These are phyloP conservation scores for Drosophila buzzatii DNA, from an alignment of 2,888 invertebrate species.

Conservation along the genomic window DNA sequence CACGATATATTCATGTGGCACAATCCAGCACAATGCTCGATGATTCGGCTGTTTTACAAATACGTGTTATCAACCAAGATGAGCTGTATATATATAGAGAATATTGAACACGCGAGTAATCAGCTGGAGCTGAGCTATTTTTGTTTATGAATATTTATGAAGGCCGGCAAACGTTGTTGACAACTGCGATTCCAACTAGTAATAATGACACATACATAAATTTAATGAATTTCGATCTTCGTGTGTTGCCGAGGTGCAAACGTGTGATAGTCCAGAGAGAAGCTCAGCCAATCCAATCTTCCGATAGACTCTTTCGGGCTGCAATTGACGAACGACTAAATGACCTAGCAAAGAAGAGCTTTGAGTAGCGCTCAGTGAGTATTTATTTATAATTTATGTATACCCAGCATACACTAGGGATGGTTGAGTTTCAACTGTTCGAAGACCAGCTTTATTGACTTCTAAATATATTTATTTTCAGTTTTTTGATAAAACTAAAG, in stretches of 20 bases:
- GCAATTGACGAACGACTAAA: no score
- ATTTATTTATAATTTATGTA: not conserved
- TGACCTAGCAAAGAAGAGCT: not conserved
- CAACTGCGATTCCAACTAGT: not conserved
- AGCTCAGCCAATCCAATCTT: not conserved
- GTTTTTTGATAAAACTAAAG: no score
- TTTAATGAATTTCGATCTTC: not conserved
- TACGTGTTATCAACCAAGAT: not conserved
- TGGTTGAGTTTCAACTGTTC: no score
- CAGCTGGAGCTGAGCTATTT: not conserved
- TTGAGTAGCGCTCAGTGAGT: not conserved
- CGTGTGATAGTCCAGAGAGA: not conserved
- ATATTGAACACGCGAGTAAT: not conserved
- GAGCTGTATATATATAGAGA: not conserved
- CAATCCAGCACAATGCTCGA: not conserved
- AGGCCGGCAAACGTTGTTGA: not conserved
- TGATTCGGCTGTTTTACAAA: not conserved
- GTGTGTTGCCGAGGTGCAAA: not conserved
- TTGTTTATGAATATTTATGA: not conserved
- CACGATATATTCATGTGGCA: not conserved
- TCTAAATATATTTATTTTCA: not conserved
- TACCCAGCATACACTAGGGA: not conserved
- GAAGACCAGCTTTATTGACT: not conserved
- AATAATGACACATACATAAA: conserved; percentile 4
- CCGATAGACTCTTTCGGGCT: not conserved